Evolutionary conservation across 2,113 vertebrate species (phyloP).

Genomic region (Myotis yumanensis): DNA sequence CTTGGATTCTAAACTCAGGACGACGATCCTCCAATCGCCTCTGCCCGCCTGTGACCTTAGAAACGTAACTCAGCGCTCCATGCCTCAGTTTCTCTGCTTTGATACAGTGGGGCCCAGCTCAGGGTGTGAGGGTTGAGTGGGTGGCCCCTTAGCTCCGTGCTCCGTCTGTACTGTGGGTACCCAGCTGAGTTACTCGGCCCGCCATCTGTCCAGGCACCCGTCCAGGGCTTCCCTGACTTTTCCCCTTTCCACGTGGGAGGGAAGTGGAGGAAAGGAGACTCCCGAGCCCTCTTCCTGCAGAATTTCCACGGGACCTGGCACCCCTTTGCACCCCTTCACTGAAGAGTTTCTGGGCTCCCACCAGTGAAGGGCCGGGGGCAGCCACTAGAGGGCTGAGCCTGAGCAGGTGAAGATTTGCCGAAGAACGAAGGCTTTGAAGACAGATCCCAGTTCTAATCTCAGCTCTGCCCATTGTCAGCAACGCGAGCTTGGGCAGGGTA

Average conservation of each 20-base stretch:
- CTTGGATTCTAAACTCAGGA: not conserved
- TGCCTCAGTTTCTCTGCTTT: not conserved
- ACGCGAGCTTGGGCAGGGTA: not conserved
- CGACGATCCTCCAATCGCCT: not conserved
- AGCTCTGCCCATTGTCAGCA: not conserved
- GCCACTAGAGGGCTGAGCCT: not conserved
- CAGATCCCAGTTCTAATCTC: not conserved
- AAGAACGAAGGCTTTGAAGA: not conserved
- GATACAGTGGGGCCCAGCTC: not conserved
- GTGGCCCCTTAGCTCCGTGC: not conserved
- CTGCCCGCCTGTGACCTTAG: not conserved
- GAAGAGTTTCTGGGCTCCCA: not conserved
- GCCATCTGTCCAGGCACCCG: too few relatives aligned
- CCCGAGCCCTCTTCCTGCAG: not conserved
- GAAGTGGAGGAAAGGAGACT: not conserved
- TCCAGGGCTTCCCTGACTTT: not conserved
- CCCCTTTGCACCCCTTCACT: not conserved
- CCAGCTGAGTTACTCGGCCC: too few relatives aligned
- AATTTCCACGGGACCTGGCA: not conserved
- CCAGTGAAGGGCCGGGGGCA: not conserved
- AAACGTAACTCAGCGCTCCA: not conserved
- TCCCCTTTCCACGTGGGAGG: not conserved
- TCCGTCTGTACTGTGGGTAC: rapidly evolving
- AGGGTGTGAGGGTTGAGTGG: not conserved
- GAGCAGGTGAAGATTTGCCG: not conserved